Evolutionary conservation across 2,113 vertebrate genomes (phyloP), one percentile per base, ranked within the genome.

Genomic region (Anhinga rufa): DNA sequence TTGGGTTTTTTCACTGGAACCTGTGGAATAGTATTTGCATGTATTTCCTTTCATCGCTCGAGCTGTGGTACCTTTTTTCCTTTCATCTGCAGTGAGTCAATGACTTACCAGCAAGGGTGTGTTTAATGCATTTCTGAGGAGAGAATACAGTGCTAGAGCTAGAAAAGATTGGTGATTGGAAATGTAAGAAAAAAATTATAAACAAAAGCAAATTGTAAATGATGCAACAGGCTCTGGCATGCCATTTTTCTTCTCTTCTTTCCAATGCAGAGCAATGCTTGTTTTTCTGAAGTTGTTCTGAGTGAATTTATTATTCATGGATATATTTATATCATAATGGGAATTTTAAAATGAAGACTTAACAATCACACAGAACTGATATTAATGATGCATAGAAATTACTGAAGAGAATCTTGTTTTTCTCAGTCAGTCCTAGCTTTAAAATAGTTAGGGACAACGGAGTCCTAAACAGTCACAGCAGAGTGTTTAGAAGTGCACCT

Each of bases 401-500:
- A 40, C 51, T 57, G 51, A 52, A 60, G 38, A 81, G 60, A 86
- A 71, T 68, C 16, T 48, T 49, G 10, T 17, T 54, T 84, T 46
- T 51, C 51, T 88, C 49, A 49, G 26, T 40, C 54, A 49, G 26
- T 40, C 54, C 14, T 54, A 4, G 6, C 44, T 91, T 75, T 62
- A 76, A 65, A 85, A 40, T 11, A 22, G 15, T 44, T 75, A 25
- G 48, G 12, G 28, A n/a, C 28, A 44, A 9, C 4, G 21, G 34
- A 55, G n/a, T 86, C 60, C 38, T 4, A 7, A 75, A 66, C 38
- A 0, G 0, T 34, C 44, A 32, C 9, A 48, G 28, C 40, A 61
- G 72, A 46, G 40, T 2, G 0, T 85, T 79, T 80, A 20, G 10
- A 46, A 61, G 66, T 34, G 13, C 58, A 54, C 20, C 12, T 52